phyloP scores from a whole-genome alignment of 2,888 invertebrate species.

The Cynaeus angustus region DNA sequence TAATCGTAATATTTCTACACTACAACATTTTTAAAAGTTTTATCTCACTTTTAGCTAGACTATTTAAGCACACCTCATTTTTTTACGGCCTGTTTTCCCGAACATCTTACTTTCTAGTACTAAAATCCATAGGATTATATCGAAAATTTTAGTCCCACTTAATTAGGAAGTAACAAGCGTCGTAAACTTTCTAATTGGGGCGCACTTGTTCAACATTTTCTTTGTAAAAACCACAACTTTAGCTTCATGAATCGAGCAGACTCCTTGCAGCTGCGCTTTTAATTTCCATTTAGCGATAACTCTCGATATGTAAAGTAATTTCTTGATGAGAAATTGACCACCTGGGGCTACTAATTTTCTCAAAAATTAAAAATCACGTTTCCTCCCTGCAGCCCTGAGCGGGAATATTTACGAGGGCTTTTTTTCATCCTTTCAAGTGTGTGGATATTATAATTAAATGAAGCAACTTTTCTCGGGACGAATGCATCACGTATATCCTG shows the following conservation, averaged over 20 bases:
- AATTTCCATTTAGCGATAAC: not conserved
- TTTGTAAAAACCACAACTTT: not conserved
- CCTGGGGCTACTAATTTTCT: constrained; percentile 42
- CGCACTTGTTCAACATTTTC: constrained; percentile 7
- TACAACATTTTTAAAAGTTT: too few relatives aligned
- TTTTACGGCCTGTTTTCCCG: too few relatives aligned
- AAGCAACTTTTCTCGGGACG: constrained; percentile 40
- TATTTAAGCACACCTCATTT: too few relatives aligned
- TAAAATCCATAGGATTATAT: too few relatives aligned
- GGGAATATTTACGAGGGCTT: constrained; percentile 6
- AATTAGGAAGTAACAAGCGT: constrained; percentile 15
- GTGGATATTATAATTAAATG: constrained; percentile 49
- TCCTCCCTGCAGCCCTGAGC: not conserved
- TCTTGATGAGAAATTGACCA: constrained; percentile 32
- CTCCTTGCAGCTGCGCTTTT: not conserved
- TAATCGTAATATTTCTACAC: too few relatives aligned
- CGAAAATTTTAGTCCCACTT: not conserved
- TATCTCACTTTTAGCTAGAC: too few relatives aligned
- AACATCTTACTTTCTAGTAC: too few relatives aligned
- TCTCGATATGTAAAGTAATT: too few relatives aligned
- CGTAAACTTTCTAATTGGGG: constrained; percentile 15
- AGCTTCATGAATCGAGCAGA: not conserved
- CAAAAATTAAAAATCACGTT: constrained; percentile 17
- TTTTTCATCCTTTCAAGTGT: constrained; percentile 5
- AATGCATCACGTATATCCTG: constrained; percentile 46